Conservation (phyloP, 2,113 vertebrate genomes). For the Chloroceryle aenea region DNA sequence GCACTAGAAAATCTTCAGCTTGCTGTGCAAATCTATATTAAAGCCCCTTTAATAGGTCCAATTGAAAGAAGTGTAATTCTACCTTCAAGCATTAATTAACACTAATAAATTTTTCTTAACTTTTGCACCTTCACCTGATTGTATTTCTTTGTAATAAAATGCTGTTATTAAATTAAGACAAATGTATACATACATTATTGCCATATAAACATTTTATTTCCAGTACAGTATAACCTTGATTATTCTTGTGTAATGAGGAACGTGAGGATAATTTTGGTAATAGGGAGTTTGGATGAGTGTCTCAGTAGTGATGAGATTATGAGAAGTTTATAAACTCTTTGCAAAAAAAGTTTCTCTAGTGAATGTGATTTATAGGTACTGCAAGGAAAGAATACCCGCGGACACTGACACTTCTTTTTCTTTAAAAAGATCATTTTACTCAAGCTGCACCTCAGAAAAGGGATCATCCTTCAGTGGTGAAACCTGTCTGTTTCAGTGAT, state of each 20-base stretch:
- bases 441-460: neutral
- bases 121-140: neutral
- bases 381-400: neutral
- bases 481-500: neutral
- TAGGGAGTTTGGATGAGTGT: neutral
- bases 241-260: conserved; percentile 23
- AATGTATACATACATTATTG: neutral
- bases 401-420: neutral
- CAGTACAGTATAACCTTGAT: neutral
- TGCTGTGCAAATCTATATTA: conserved; percentile 88
- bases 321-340: neutral
- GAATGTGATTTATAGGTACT: neutral
- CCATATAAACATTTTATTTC: conserved; percentile 15
- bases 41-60: conserved; percentile 78
- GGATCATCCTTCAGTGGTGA: neutral
- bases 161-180: conserved; percentile 30
- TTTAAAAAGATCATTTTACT: neutral
- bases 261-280: conserved; percentile 5
- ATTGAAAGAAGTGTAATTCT: conserved; percentile 74
- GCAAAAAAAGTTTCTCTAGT: neutral
- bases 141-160: conserved; percentile 35
- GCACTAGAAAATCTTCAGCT: conserved; percentile 78
- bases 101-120: conserved; percentile 48
- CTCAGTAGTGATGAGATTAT: neutral
- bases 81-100: conserved; percentile 58